A percentile compares a stretch with the other conserved stretches of the same genome.
Evolutionary conservation across 2,888 invertebrate genomes (phyloP).

Genomic region (Drosophila fulvimacula): DNA sequence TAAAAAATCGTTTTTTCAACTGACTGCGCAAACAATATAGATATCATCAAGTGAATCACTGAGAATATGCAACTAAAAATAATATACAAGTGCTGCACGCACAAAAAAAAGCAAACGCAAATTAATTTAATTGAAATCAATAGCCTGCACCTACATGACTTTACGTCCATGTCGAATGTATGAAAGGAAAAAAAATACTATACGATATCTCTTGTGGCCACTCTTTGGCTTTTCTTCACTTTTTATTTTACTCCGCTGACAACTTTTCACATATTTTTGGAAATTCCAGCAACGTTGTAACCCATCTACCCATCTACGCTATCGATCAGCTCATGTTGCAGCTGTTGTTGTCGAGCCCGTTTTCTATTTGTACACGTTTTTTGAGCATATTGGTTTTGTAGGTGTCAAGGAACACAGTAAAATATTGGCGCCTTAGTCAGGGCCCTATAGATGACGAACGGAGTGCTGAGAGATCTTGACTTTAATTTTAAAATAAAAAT

Average conservation of each 20-base stretch:
- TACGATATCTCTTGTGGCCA: conserved; percentile 24
- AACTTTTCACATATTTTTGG: conserved; percentile 54
- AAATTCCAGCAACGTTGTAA: conserved; percentile 13
- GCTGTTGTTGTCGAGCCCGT: conserved; percentile 20
- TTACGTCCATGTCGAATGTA: background rate
- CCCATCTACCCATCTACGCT: too few species aligned
- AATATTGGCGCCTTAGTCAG: background rate
- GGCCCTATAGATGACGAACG: too few species aligned
- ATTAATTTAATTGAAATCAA: background rate
- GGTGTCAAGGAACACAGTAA: too few species aligned
- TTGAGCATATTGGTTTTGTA: background rate
- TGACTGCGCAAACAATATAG: background rate
- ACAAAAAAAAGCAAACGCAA: background rate
- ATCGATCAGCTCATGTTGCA: conserved; percentile 23
- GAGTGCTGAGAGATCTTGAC: too few species aligned
- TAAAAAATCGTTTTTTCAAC: background rate
- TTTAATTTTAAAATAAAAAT: too few species aligned
- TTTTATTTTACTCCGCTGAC: conserved; percentile 11
- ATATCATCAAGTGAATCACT: background rate
- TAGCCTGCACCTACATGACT: background rate
- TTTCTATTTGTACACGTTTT: conserved; percentile 8
- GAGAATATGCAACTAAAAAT: background rate
- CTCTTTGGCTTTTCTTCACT: conserved; percentile 18
- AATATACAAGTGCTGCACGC: background rate
- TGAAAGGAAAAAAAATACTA: background rate